phyloP scores from a whole-genome alignment of 2,888 invertebrate genomes.

The Melanchra persicariae region DNA sequence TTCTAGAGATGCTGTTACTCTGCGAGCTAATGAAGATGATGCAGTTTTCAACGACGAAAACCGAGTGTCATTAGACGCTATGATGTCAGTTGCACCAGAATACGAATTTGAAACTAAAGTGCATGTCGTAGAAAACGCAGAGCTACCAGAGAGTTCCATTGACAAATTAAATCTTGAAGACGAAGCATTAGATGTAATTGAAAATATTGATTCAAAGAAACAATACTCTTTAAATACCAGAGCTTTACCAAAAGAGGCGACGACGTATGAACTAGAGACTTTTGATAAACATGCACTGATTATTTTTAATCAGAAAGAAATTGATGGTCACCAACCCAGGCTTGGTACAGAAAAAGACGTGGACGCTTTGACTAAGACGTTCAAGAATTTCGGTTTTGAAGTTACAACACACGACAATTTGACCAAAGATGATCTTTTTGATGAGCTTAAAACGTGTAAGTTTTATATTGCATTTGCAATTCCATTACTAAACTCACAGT shows the following conservation, averaged over 20 bases:
- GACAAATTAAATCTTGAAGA: slow-evolving; percentile 49
- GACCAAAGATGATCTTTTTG: slow-evolving; percentile 75
- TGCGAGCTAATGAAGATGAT: slow-evolving; percentile 6
- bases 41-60: not conserved
- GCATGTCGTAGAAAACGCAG: slow-evolving; percentile 11
- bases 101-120: slow-evolving; percentile 10
- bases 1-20: slow-evolving; percentile 6
- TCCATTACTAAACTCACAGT: not conserved
- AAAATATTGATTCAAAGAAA: slow-evolving; percentile 8
- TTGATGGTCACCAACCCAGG: slow-evolving; percentile 76
- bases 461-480: slow-evolving; percentile 20
- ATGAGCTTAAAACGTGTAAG: slow-evolving; percentile 76
- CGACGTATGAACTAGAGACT: slow-evolving; percentile 81
- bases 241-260: slow-evolving; percentile 74
- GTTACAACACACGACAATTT: slow-evolving; percentile 74
- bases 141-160: slow-evolving; percentile 11
- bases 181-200: not conserved
- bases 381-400: slow-evolving; percentile 78
- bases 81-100: slow-evolving; percentile 41
- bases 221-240: slow-evolving; percentile 43
- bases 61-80: slow-evolving; percentile 47
- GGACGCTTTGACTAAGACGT: slow-evolving; percentile 73
- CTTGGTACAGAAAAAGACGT: slow-evolving; percentile 81
- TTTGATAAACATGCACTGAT: slow-evolving; percentile 81
- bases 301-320: slow-evolving; percentile 81